Base-by-base conservation (phyloP, 2,888 invertebrate species). In the Leucophenga maculata region DNA sequence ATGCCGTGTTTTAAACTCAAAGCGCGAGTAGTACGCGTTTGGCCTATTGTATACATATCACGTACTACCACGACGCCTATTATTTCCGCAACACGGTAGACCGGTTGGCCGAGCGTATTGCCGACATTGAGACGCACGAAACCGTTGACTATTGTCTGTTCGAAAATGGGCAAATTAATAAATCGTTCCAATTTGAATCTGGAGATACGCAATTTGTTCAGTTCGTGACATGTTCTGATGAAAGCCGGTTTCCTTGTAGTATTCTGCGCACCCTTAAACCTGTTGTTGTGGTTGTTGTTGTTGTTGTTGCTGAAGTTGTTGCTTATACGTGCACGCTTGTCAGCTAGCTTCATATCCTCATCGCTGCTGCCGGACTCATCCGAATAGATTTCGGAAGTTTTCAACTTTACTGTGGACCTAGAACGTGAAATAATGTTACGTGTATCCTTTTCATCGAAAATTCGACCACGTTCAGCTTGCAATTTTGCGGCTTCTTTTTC, bases 121-220 rank as follows among this genome's bases (percentile, higher is more conserved):
- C 99, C 99, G 74, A 99, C 98, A 65, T 97, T 98, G 80, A 99
- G 95, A 48, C 98, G 91, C 0, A 99, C 98, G 89, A 95, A 99
- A 86, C 97, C 97, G 13, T 98, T 98, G 75, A 92, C 92, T 1
- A 96, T 97, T 0, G 96, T 95, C 59, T 95, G 92, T 74, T 94
- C 93, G 88, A 99, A 99, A 90, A 98, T 97, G 0, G 99, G 99
- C 82, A 98, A 91, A 88, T 99, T 98, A 3, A 98, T 96, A 87
- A 98, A 94, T 84, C 95, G 93, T 88, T 98, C 98, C 88, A 99
- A 90, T 89, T 97, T 98, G n/a, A n/a, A n/a, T n/a, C n/a, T n/a
- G n/a, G n/a, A 87, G 95, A 94, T 79, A 69, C 97, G 91, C 46
- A 97, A 93, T 88, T 94, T 94, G 83, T 94, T 94, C 46, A 99